These are phyloP conservation scores for Oreochromis niloticus DNA, from an alignment of 2,113 vertebrate species.

Conservation along the genomic window DNA sequence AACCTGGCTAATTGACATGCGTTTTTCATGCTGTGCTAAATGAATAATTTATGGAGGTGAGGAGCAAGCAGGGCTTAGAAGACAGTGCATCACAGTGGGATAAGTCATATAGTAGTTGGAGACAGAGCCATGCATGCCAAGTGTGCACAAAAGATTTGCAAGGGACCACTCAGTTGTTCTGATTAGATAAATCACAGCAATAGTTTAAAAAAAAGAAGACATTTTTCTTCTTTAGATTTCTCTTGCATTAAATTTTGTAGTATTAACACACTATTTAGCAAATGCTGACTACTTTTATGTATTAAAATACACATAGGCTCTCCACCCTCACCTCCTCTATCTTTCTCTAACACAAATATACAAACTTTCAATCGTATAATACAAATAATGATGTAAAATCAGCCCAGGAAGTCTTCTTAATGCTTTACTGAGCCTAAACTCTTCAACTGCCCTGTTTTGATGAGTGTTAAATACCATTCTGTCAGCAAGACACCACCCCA, in stretches of 20 bases:
- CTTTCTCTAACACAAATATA: background rate
- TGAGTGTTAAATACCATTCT: conserved; percentile 72
- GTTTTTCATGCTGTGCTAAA: conserved; percentile 64
- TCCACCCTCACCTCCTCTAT: background rate
- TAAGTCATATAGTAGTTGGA: conserved; percentile 21
- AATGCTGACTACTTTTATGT: background rate
- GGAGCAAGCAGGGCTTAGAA: conserved; percentile 16
- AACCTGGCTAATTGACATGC: conserved; percentile 66
- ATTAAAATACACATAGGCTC: background rate
- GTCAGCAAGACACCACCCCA: conserved; percentile 74
- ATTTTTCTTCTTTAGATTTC: background rate
- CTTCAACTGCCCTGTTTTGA: background rate
- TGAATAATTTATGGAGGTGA: conserved; percentile 63
- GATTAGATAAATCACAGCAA: background rate
- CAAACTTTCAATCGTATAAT: background rate
- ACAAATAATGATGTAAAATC: background rate
- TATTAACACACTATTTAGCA: background rate
- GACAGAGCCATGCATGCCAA: background rate
- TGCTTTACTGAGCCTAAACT: background rate
- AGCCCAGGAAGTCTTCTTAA: background rate
- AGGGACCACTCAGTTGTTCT: background rate
- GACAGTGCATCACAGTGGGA: conserved; percentile 5
- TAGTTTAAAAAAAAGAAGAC: no score
- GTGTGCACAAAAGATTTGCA: background rate
- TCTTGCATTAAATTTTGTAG: background rate